Base-by-base conservation (phyloP, 2,888 invertebrate genomes). In the Proisotoma minuta region DNA sequence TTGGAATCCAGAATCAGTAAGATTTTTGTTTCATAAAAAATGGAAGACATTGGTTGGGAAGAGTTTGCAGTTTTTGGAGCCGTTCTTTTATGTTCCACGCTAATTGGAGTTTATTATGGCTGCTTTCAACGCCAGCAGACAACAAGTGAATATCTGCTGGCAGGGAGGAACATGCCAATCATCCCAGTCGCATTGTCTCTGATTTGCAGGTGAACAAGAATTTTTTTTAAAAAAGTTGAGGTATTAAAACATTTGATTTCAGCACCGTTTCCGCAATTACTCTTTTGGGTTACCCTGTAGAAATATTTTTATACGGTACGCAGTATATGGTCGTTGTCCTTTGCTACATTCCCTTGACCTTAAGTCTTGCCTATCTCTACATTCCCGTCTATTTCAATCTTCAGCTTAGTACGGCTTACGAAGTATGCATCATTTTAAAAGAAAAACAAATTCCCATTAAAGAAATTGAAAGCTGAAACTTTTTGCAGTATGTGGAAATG, bases 361-460 rank as follows among this genome's bases (percentile, higher is more conserved):
- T 76, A 64, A 47, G 47, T 26, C 72, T 80, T 12, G 78, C 78
- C 2, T 78, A 79, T 63, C 68, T 78, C 23, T 79, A 79, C 70
- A 71, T 79, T 29, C 80, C 80, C 0, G 77, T 80, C 48, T 80
- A 79, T 70, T 77, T 77, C 60, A 74, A 76, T 48, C 73, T 78
- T 39, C 74, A 77, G 51, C 73, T 78, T 60, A 78, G 77, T 43
- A 79, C 78, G 12, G 78, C 78, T 2, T 78, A 78, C 67, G 76
- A 79, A 75, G 78, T 78, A 65, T n/a, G n/a, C n/a, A n/a, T n/a
- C n/a, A n/a, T n/a, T n/a, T n/a, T n/a, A n/a, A n/a, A n/a, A n/a
- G n/a, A n/a, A n/a, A n/a, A n/a, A 66, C 23, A 1, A 26, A 23
- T 2, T 26, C 1, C 18, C 22, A 48, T 48, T 3, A 48, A 0